phyloP scores from a whole-genome alignment of 1,140 invertebrate genomes.

The Solen grandis region DNA sequence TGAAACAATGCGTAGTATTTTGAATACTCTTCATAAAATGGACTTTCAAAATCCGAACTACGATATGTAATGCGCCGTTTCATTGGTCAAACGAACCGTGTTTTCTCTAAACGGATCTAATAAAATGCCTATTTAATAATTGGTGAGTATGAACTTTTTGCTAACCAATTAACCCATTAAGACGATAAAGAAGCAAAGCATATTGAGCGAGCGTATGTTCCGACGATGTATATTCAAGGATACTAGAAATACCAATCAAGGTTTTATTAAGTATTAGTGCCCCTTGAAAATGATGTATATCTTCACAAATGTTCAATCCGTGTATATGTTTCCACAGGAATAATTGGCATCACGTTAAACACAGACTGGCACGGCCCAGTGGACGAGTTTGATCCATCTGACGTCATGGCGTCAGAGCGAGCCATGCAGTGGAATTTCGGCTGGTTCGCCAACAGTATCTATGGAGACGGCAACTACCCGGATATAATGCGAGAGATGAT shows the following conservation, averaged over 20 bases:
- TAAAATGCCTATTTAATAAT: no score
- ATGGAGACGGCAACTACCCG: conserved; percentile 77
- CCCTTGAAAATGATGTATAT: not conserved
- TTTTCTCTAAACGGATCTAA: no score
- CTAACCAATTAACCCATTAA: no score
- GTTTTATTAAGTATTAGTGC: not conserved
- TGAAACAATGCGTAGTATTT: no score
- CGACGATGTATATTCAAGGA: not conserved
- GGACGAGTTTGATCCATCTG: conserved; percentile 54
- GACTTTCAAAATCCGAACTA: no score
- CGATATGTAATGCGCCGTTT: no score
- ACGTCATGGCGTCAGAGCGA: conserved; percentile 65
- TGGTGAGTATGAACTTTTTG: no score
- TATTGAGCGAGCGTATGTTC: no score
- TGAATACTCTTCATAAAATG: no score
- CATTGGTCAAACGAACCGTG: no score
- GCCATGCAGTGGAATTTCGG: conserved; percentile 71
- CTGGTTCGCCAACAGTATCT: conserved; percentile 77
- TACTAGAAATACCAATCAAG: not conserved
- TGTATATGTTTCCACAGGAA: conserved; percentile 48
- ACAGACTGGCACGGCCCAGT: conserved; percentile 67
- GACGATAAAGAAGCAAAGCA: no score
- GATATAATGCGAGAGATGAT: conserved; percentile 72
- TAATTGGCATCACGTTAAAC: conserved; percentile 67
- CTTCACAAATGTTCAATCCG: not conserved